Evolutionary conservation across 2,888 invertebrate genomes (phyloP).

Genomic region (Drosophila stalkeri): DNA sequence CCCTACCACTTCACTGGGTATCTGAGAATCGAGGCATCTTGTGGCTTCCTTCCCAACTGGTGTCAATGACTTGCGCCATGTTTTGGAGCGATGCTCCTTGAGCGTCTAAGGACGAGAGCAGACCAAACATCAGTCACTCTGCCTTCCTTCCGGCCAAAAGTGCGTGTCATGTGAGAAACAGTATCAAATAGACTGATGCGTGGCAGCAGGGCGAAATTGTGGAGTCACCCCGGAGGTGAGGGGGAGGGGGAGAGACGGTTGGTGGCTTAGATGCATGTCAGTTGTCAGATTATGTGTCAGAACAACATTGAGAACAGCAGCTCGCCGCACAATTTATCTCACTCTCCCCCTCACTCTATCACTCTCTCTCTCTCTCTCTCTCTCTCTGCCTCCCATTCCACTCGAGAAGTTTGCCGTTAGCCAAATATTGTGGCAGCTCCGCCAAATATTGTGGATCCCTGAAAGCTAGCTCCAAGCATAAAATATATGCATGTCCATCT

Average conservation of each 20-base stretch:
- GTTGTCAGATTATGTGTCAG: slow-evolving; percentile 75
- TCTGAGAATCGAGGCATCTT: neutral
- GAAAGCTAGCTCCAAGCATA: slow-evolving; percentile 13
- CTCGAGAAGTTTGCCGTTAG: slow-evolving; percentile 6
- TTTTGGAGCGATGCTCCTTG: slow-evolving; percentile 18
- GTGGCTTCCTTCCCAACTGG: neutral
- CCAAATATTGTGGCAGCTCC: slow-evolving; percentile 15
- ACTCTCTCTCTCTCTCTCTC: neutral
- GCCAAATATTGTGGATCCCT: slow-evolving; percentile 14
- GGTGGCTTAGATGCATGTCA: slow-evolving; percentile 62
- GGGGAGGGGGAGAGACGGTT: neutral
- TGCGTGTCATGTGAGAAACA: slow-evolving; percentile 64
- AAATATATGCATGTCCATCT: slow-evolving; percentile 53
- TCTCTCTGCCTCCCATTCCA: neutral
- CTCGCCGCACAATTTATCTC: slow-evolving; percentile 68
- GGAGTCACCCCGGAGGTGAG: neutral
- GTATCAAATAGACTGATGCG: neutral
- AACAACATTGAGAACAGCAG: slow-evolving; percentile 47
- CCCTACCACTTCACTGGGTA: slow-evolving; percentile 9
- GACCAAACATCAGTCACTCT: slow-evolving; percentile 58
- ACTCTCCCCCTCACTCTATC: neutral
- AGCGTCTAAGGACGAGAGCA: slow-evolving; percentile 4
- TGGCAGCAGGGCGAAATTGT: slow-evolving; percentile 1
- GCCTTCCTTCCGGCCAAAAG: slow-evolving; percentile 63
- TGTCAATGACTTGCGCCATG: slow-evolving; percentile 50